Evolutionary conservation across 2,797 vertebrate species (phyloP), one percentile per base, ranked within the genome.

Genomic region (Balearica regulorum): DNA sequence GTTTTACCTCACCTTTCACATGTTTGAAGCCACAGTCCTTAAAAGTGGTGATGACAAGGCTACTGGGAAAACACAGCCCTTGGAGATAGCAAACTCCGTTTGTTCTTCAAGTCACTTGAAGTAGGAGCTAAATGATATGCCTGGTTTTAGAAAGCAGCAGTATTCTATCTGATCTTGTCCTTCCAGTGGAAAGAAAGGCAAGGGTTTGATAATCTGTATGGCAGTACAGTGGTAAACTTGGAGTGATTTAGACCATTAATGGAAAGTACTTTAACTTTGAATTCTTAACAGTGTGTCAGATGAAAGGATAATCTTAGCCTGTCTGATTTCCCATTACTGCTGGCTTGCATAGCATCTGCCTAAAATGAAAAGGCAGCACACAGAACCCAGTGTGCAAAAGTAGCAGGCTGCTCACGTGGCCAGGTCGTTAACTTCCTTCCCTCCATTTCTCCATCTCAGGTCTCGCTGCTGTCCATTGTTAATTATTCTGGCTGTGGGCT

Each of bases 351-450:
- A 87, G 78, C 19, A 66, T 43, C 69, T 88, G 26, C 53, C 53
- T 72, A 16, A 37, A 54, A 84, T 39, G 86, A 71, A 80, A 87
- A 84, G 70, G 66, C 95, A 95, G n/a, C 3, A 5, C 60, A 10
- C 43, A 46, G 75, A 93, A 90, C 53, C 29, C 53, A 24, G 76
- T 17, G 26, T 80, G 80, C 68, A 92, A 31, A 75, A 9, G n/a
- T 89, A 94, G 41, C 29, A 28, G 70, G 76, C 58, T 21, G 70
- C 66, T 90, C 13, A 1, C 0, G 1, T 94, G 94, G 85, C 92
- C 57, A 25, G 57, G 57, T 89, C 44, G 1, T 93, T 96, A 62
- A 53, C 80, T 96, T 93, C 86, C 81, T 97, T 96, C 79, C 80
- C 75, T 93, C 77, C 51, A 25, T 10, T 89, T 81, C 89, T 97